Conservation (phyloP, 2,888 invertebrate species). For the Microplitis deprimator region DNA sequence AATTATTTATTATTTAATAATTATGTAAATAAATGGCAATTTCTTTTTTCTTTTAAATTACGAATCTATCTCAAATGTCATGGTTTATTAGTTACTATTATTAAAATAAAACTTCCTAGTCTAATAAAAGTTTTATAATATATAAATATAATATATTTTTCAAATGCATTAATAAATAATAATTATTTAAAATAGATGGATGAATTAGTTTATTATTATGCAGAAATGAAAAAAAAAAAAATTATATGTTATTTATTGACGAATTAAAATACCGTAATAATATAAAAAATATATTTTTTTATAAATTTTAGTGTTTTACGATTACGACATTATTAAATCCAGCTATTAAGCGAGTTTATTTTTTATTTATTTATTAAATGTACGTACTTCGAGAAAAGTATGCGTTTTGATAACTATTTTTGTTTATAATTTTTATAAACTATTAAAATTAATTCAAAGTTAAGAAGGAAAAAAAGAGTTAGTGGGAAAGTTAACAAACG, state of each 20-base stretch:
- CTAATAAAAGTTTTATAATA: neutral
- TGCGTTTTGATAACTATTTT: too few relatives aligned
- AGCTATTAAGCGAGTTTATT: neutral
- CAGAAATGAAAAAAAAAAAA: neutral
- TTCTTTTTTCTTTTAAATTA: neutral
- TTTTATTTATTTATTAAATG: neutral
- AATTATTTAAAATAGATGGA: too few relatives aligned
- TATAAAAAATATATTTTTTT: neutral
- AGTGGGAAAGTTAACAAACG: constrained; percentile 1
- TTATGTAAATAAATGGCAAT: neutral
- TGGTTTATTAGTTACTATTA: neutral
- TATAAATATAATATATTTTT: neutral
- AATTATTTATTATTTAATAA: neutral
- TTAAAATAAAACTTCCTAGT: neutral
- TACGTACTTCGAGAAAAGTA: too few relatives aligned
- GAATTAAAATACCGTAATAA: neutral
- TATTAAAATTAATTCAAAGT: neutral
- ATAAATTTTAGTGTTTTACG: neutral
- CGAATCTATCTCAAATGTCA: neutral
- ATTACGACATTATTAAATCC: neutral
- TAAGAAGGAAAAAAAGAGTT: neutral
- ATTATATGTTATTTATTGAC: neutral
- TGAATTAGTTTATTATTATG: neutral
- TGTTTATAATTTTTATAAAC: too few relatives aligned
- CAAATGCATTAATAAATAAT: too few relatives aligned